Evolutionary conservation across 2,888 invertebrate genomes (phyloP), one percentile per base, ranked within the genome.

Genomic region (Rhamnusium bicolor): DNA sequence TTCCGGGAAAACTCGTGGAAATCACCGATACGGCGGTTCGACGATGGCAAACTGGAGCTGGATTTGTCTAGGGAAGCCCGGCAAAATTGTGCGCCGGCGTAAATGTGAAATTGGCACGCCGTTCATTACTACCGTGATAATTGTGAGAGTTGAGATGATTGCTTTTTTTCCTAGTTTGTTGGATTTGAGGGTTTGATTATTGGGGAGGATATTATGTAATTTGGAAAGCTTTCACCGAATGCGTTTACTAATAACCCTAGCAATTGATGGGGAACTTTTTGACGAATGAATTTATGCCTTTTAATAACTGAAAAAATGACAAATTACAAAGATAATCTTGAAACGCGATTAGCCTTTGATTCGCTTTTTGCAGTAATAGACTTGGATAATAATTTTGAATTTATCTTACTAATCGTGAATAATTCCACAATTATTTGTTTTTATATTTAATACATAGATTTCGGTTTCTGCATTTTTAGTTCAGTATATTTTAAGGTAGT

Each of bases 31-130:
- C 75, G 69, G 71, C 73, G 76, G 75, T 84, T 77, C 80, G 81
- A 79, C 81, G 79, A 78, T 80, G 77, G 80, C 80, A 80, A 82
- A 84, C 84, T 84, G 83, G 83, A 82, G 84, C 83, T 84, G 80
- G 81, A 83, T 80, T 81, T 80, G 81, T 82, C 83, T 83, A 80
- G 84, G 83, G 81, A 82, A 80, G 77, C 82, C 83, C 81, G 82
- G 83, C 80, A 81, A 77, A 79, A 81, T 78, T 81, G 16, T 77
- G 83, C 83, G 83, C 84, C 75, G 60, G 83, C 83, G 84, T 83
- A 83, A 61, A 76, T 51, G 53, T 68, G 62, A 76, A 77, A 80
- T 81, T 79, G 80, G 78, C 82, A 81, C 80, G 80, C 77, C 81
- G 81, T 83, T 81, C 82, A 78, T 81, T 82, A 65, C 70, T 32